Base-by-base conservation (phyloP, 2,113 vertebrate species). In the Scolopax mira region DNA sequence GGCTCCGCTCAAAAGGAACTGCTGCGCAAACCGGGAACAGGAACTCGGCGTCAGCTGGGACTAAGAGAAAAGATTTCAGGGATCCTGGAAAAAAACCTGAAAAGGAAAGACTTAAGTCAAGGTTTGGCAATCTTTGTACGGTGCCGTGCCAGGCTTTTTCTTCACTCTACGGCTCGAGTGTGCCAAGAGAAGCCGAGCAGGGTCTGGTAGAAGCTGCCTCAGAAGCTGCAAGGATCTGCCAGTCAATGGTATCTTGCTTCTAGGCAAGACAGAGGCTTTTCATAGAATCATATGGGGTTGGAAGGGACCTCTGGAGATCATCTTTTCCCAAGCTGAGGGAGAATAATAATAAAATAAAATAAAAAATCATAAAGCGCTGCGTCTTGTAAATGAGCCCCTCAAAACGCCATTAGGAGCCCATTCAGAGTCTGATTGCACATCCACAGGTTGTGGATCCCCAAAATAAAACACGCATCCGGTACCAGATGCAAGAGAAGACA, bases 21-120 rank as follows among this genome's bases (percentile, higher is more conserved):
- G 30, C 37, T 5, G 2, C 0, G 13, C 24, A 6, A 1, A 41
- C 10, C 0, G 2, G 51, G 33, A 74, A n/a, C 46, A 9, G 75
- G 24, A 2, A 18, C 33, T 35, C 30, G 0, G 35, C 5, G 1
- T 55, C 87, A 39, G 75, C 35, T 39, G 78, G 60, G 57, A 48
- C 17, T 7, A 10, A 22, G 39, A 73, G 73, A 28, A 61, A 46
- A 49, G 58, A 69, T 6, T 67, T 11, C 67, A 41, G 62, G 41
- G 71, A 88, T 67, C 77, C 61, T 66, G 85, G 88, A 75, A 60
- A 83, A 67, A 60, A 94, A 94, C 14, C 72, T 66, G 60, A 22
- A 37, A 41, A 74, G 60, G 35, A 62, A 70, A 80, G 65, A 16
- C 86, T 31, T 31, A 42, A 69, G 67, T 14, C 58, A n/a, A 60